These are phyloP conservation scores for Autographa pulchrina DNA, from an alignment of 2,888 invertebrate species.

Conservation along the genomic window DNA sequence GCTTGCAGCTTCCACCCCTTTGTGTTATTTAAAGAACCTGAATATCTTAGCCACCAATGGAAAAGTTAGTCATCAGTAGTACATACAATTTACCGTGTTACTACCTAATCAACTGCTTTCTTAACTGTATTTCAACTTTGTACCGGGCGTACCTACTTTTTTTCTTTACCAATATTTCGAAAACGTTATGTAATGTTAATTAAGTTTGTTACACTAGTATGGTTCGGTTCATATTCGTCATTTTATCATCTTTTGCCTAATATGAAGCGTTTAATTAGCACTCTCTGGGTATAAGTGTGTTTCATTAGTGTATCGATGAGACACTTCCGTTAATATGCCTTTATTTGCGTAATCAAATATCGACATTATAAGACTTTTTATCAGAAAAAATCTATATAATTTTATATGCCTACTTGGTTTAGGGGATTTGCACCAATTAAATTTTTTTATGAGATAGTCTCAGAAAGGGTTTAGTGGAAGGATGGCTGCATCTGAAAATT, in stretches of 20 bases:
- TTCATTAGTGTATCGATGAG: background rate
- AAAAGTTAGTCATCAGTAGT: too few relatives aligned
- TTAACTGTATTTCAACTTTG: background rate
- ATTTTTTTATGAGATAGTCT: background rate
- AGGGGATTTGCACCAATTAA: background rate
- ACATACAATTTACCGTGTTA: background rate
- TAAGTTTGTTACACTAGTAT: background rate
- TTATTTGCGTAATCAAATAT: background rate
- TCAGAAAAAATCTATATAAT: background rate
- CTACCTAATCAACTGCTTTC: background rate
- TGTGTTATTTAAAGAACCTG: too few relatives aligned
- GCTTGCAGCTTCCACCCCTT: too few relatives aligned
- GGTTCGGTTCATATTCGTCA: constrained; percentile 13
- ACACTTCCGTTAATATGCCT: constrained; percentile 13
- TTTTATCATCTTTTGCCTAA: constrained; percentile 24
- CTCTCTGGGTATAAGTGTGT: constrained; percentile 7
- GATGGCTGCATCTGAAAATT: too few relatives aligned
- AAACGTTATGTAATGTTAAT: constrained; percentile 28
- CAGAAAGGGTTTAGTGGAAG: too few relatives aligned
- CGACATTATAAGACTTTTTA: background rate
- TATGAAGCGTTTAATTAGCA: constrained; percentile 36
- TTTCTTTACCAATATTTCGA: constrained; percentile 8
- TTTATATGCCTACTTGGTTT: background rate
- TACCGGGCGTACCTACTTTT: constrained; percentile 9
- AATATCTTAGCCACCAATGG: too few relatives aligned